Percentiles rank a stretch among this genome's conserved stretches.
These are phyloP conservation scores for Mobula hypostoma DNA, from an alignment of 2,113 vertebrate species.

Conservation along the genomic window DNA sequence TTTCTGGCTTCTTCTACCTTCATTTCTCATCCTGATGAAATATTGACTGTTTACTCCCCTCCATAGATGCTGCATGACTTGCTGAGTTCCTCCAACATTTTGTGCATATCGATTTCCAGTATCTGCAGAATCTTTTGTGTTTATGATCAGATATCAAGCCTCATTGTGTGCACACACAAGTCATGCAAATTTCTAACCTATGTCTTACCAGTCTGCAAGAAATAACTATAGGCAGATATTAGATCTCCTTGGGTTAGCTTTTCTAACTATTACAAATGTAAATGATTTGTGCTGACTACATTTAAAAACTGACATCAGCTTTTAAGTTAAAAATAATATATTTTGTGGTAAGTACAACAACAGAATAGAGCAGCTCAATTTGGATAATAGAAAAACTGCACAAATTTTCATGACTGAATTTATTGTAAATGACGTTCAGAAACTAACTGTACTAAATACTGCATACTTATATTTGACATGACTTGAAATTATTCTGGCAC, in stretches of 20 bases:
- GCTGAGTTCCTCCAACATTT: too few relatives aligned
- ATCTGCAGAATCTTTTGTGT: too few relatives aligned
- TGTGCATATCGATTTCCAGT: too few relatives aligned
- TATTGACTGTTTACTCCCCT: too few relatives aligned
- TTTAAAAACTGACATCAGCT: neutral
- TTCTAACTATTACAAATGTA: neutral
- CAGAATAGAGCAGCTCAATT: neutral
- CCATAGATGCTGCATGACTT: too few relatives aligned
- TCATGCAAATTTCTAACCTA: neutral
- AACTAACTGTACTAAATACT: neutral
- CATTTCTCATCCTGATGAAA: too few relatives aligned
- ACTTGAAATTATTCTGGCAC: neutral
- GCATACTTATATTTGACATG: neutral
- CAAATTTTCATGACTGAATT: neutral
- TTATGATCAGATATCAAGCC: neutral
- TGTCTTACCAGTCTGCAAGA: neutral
- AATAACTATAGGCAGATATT: neutral
- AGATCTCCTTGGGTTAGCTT: neutral
- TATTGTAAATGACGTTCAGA: neutral
- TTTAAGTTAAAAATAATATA: neutral
- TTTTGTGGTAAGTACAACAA: neutral
- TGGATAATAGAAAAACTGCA: neutral
- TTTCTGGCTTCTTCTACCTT: too few relatives aligned
- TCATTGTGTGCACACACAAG: neutral
- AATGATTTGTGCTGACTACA: neutral